Base-by-base conservation (phyloP, 2,797 vertebrate species). In the Pseudochaenichthys georgianus region DNA sequence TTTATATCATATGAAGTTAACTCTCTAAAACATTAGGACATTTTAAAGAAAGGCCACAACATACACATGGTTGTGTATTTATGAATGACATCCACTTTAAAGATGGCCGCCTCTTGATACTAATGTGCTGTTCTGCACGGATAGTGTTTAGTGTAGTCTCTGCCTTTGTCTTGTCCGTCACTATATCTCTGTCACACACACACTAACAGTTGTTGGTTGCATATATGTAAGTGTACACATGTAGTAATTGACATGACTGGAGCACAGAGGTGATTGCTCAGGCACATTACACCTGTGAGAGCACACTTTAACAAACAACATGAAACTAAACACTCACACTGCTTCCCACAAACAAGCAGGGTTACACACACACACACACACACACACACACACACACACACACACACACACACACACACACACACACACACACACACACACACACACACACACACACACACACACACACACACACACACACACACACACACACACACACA, bases 291-390 rank as follows among this genome's bases (percentile, higher is more conserved):
- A 80, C 69, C 71, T 72, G 68, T 73, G 77, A 81, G 21, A 72
- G 64, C 53, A 66, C 50, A 73, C 62, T 42, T 62, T 46, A 73
- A 75, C 52, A 86, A 75, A 75, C 70, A 64, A 79, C 69, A 76
- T 59, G 71, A 76, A 81, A 80, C 74, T 58, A 66, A 73, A 87
- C 77, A 70, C 73, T 70, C 63, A 76, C 55, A 73, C 70, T 42
- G 53, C n/a, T 68, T 60, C 54, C 53, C 43, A 64, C 78, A 83
- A 71, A 87, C 68, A 81, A 62, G 78, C 73, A 81, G 59, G 38
- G 64, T 50, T 16, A 62, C 70, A 83, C 64, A 75, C 16, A 54
- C 72, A 53, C 43, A 66, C 80, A 58, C 46, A 62, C 53, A 50
- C 60, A 64, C 64, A 72, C 66, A 66, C 45, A 43, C 61, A 60